Evolutionary conservation across 2,797 vertebrate species (phyloP).

Genomic region (Xiphorhynchus erythropygius): DNA sequence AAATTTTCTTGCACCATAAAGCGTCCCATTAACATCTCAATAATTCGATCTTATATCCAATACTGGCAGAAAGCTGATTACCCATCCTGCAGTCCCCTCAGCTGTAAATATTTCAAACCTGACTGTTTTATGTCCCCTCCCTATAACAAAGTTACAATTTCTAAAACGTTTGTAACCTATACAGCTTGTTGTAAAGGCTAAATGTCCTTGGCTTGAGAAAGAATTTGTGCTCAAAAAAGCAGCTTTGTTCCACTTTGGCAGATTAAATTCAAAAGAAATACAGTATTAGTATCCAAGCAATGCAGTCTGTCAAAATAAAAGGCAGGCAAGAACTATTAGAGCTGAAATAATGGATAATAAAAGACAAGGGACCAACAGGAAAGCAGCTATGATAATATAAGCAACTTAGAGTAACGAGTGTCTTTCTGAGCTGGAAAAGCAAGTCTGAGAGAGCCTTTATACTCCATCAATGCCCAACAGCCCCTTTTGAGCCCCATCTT

Average conservation of each 20-base stretch:
- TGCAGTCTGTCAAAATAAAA: constrained; percentile 35
- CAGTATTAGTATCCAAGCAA: constrained; percentile 1
- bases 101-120: constrained; percentile 62
- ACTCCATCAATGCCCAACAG: background rate
- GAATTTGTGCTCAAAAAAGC: constrained; percentile 15
- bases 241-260: constrained; percentile 15
- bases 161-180: constrained; percentile 40
- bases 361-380: background rate
- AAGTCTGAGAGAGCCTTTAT: background rate
- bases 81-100: constrained; percentile 30
- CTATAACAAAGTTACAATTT: constrained; percentile 54
- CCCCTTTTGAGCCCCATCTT: background rate
- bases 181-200: background rate
- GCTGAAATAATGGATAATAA: background rate
- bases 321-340: background rate
- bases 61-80: constrained; percentile 39
- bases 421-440: background rate
- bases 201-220: constrained; percentile 14
- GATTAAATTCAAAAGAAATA: constrained; percentile 56
- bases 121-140: constrained; percentile 27
- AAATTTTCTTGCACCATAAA: constrained; percentile 26
- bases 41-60: constrained; percentile 49
- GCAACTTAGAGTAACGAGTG: background rate
- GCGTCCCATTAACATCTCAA: constrained; percentile 21
- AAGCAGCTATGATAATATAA: background rate